Evolutionary conservation across 2,797 vertebrate species (phyloP), one percentile per base, ranked within the genome.

Genomic region (Neosilurus mollespiculum): DNA sequence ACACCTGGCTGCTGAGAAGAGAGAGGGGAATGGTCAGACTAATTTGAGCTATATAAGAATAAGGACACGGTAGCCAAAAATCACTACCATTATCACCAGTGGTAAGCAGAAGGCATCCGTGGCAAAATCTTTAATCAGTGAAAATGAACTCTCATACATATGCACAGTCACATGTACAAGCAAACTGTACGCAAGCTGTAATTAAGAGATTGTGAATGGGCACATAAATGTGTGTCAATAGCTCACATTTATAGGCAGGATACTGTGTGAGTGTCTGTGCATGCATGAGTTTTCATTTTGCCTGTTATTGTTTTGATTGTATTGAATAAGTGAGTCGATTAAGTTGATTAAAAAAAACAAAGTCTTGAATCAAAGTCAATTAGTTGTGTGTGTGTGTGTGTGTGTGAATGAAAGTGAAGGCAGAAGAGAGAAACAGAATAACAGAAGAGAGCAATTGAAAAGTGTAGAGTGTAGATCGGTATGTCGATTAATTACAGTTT

Each of bases 251-350:
- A n/a, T 66, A 62, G 78, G 65, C 26, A 26, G 26, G 37, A 43
- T 20, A 53, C 11, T 15, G 22, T 80, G 49, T 34, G 34, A 15
- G 56, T 80, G 65, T 80, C 2, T 77, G 30, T 37, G 16, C 54
- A 80, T 86, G 81, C 88, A 86, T 6, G 78, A 85, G 71, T 83
- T 53, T 64, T 53, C 65, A 67, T 69, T 65, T 76, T 14, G n/a
- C n/a, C 51, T 26, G 11, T 59, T 66, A 34, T 56, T 49, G 53
- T 62, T 37, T 53, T 78, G 53, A 70, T 62, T 62, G 53, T 85
- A 37, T 70, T 66, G 24, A 67, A 56, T 85, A 62, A 77, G 58
- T 69, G 71, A 85, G 71, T 70, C 26, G 20, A 72, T 81, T 81
- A 81, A 70, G 24, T 69, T 64, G 64, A 59, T 83, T 69, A 77